Base-by-base conservation (phyloP, 2,888 invertebrate genomes). In the Smittia aterrima region DNA sequence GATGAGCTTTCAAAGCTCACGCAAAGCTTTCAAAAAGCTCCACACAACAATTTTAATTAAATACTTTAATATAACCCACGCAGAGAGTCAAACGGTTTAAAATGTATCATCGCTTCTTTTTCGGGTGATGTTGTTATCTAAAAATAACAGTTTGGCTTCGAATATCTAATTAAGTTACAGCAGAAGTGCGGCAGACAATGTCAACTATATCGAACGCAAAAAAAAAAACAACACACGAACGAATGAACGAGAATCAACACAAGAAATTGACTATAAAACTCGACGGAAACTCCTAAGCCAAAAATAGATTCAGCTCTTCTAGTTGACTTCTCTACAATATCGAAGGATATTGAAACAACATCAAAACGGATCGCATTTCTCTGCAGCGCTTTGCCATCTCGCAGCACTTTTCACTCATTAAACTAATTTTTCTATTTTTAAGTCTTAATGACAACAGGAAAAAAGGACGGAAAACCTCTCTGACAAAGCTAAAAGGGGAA, bases 101-200 rank as follows among this genome's bases (percentile, higher is more conserved):
- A 4, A 38, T 38, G 11, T 7, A 38, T 38, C 11, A 38, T 38
- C 38, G 38, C 4, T 11, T 7, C 38, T 38, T 11, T 38, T 47
- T 47, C 16, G 4, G 47, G 7, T 47, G 47, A 47, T n/a, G 47
- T 13, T n/a, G n/a, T 4, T 13, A 47, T 47, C 47, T 47, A 47
- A 47, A 7, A n/a, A 47, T 47, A 47, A 47, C 7, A 16, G n/a
- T n/a, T n/a, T n/a, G n/a, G 13, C 7, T 4, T 47, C 7, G 4
- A 47, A 47, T 7, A 47, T 47, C 47, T 47, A 47, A 47, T 47
- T 47, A 47, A 47, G 47, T 47, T 47, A 47, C 47, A 47, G 38
- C 38, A 11, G 38, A n/a, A n/a, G n/a, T 47, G 16, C 4, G 3
- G 3, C 4, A 11, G 16, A 13, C 47, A n/a, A 47, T 47, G 47